Base-by-base conservation (phyloP, 2,888 invertebrate species). In the Eupithecia subumbrata region DNA sequence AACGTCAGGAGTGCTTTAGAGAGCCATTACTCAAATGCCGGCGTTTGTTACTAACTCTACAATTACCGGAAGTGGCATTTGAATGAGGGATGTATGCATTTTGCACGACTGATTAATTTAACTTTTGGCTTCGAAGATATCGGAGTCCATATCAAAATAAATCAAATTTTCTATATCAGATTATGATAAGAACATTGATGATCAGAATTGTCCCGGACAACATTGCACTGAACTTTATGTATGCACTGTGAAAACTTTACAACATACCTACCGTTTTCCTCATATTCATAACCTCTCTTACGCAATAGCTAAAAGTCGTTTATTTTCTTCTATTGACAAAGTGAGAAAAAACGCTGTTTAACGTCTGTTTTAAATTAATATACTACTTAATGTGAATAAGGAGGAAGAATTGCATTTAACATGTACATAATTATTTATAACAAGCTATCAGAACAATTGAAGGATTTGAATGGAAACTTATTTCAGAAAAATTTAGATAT, bases 11-110 rank as follows among this genome's bases (percentile, higher is more conserved):
- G 84, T 88, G 86, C 88, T 87, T 84, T 85, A 86, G 84, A 76
- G 82, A 79, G 86, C 89, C 89, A 93, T 93, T 92, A 92, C 87
- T 92, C 91, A 91, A 88, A 88, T 7, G 25, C 84, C 81, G 83
- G 63, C 70, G 60, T 66, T 14, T 25, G 60, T 52, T 71, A 69
- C 68, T 45, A 30, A 43, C 63, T 70, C 69, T 69, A 52, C 40
- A 12, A 73, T 75, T 40, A 67, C 69, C 56, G 70, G 77, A 73
- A 34, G 72, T 56, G 71, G 22, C 16, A 43, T n/a, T 72, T 7
- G 9, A 43, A 22, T 5, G 48, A 22, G 7, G 18, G 12, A 34
- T 37, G 8, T 66, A 40, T 22, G 67, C 67, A 25, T 60, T 25
- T 60, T 60, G 22, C 60, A 60, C 12, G 1, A 25, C 25, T 56